A percentile compares a stretch with the other conserved stretches of the same genome.
phyloP scores from a whole-genome alignment of 2,888 invertebrate genomes.

The Heliconius sara region DNA sequence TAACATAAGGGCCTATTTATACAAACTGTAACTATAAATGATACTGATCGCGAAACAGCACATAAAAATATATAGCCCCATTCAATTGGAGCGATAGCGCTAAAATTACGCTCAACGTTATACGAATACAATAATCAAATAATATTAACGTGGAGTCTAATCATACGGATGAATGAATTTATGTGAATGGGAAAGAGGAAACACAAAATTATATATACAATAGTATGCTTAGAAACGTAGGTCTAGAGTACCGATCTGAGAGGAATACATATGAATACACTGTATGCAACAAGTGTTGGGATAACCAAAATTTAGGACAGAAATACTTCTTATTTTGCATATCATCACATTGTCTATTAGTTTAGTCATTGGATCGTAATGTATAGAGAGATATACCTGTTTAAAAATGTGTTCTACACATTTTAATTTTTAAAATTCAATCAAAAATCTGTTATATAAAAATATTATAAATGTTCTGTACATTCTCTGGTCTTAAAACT shows the following conservation, averaged over 20 bases:
- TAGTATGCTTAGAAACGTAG: no score
- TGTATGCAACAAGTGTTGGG: constrained; percentile 51
- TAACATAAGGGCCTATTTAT: constrained; percentile 64
- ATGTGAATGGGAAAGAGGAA: constrained; percentile 10
- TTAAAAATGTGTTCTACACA: no score
- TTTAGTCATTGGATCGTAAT: no score
- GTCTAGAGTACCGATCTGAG: constrained; percentile 49
- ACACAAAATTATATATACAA: background rate
- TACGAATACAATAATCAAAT: constrained; percentile 54
- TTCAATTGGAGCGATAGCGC: constrained; percentile 60
- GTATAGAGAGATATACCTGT: no score
- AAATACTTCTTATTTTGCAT: no score
- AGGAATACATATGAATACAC: background rate
- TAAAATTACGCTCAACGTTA: constrained; percentile 55
- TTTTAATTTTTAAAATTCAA: no score
- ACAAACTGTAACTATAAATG: constrained; percentile 62
- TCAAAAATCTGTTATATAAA: background rate
- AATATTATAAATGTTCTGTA: background rate
- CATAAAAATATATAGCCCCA: constrained; percentile 68
- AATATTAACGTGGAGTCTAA: constrained; percentile 55
- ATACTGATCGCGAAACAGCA: constrained; percentile 64
- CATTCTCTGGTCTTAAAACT: background rate
- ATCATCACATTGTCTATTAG: no score
- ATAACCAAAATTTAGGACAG: background rate
- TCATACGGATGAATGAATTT: constrained; percentile 54